These are phyloP conservation scores for Andrena haemorrhoa DNA, from an alignment of 2,888 invertebrate genomes.

Conservation along the genomic window DNA sequence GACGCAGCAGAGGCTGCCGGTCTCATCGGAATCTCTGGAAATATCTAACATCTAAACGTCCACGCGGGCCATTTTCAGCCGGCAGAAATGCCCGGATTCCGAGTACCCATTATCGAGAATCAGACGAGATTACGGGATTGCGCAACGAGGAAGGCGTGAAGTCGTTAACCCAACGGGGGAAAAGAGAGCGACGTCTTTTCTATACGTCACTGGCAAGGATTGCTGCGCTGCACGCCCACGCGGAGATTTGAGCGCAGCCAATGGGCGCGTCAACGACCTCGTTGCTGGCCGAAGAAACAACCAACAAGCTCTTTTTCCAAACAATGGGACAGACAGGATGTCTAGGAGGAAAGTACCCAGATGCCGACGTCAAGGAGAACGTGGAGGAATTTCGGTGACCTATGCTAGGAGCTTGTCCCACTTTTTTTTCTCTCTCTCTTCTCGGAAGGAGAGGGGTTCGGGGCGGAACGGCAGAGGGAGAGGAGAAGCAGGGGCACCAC, in stretches of 20 bases:
- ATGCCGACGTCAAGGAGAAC: slow-evolving; percentile 30
- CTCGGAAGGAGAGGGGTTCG: slow-evolving; percentile 10
- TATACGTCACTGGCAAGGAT: slow-evolving; percentile 64
- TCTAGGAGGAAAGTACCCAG: slow-evolving; percentile 13
- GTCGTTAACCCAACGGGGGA: slow-evolving; percentile 46
- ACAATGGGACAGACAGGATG: slow-evolving; percentile 22
- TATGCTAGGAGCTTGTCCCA: slow-evolving; percentile 24
- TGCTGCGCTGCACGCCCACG: slow-evolving; percentile 63
- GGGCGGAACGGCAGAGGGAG: background rate
- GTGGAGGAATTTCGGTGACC: slow-evolving; percentile 39
- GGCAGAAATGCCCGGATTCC: background rate
- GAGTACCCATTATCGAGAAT: slow-evolving; percentile 15
- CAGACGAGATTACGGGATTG: slow-evolving; percentile 54
- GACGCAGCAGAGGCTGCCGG: background rate
- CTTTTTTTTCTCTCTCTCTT: slow-evolving; percentile 16
- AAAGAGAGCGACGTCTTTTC: slow-evolving; percentile 57
- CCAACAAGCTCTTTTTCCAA: slow-evolving; percentile 57
- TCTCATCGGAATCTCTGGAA: background rate
- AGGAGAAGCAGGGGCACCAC: slow-evolving; percentile 20
- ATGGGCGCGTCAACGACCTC: slow-evolving; percentile 73
- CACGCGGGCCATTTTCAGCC: background rate
- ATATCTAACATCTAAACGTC: background rate
- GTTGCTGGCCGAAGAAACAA: slow-evolving; percentile 45
- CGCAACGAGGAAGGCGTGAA: slow-evolving; percentile 56
- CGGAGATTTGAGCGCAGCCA: slow-evolving; percentile 68